Percentiles rank a stretch among this genome's conserved stretches.
Evolutionary conservation across 1,140 invertebrate genomes (phyloP).

Genomic region (Ephestia elutella): DNA sequence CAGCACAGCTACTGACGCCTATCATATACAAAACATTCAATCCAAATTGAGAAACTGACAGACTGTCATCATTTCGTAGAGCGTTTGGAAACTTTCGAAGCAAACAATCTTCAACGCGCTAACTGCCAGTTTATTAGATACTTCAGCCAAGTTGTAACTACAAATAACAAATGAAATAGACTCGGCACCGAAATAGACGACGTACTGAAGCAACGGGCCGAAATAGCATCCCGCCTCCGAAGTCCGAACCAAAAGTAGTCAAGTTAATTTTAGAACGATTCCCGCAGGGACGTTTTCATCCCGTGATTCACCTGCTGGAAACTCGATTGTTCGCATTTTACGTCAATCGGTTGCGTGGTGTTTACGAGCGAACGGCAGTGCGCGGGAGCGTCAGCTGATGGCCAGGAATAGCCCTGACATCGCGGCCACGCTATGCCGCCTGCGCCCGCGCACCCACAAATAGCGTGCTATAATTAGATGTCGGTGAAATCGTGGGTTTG

Average conservation of each 20-base stretch:
- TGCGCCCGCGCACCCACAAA: conserved; percentile 71
- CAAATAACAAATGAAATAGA: conserved; percentile 47
- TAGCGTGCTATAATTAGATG: conserved; percentile 71
- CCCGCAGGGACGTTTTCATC: conserved; percentile 63
- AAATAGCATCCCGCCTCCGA: conserved; percentile 69
- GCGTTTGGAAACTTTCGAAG: background rate
- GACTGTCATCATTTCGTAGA: too few relatives aligned
- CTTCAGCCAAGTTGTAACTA: conserved; percentile 13
- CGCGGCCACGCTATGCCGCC: conserved; percentile 65
- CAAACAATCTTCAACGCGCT: conserved; percentile 1
- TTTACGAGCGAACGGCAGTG: conserved; percentile 52
- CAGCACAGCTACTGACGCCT: conserved; percentile 20
- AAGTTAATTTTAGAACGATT: conserved; percentile 64
- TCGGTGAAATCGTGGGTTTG: conserved; percentile 73
- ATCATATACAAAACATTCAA: conserved; percentile 7
- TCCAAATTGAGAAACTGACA: background rate
- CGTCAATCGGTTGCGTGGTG: conserved; percentile 70
- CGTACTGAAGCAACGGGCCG: conserved; percentile 53
- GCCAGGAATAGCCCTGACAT: conserved; percentile 72
- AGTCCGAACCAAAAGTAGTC: conserved; percentile 69
- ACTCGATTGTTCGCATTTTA: conserved; percentile 71
- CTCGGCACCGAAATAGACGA: conserved; percentile 54
- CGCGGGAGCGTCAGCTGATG: conserved; percentile 68
- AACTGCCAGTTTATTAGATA: conserved; percentile 11
- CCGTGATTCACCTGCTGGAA: conserved; percentile 69